Evolutionary conservation across 2,113 vertebrate genomes (phyloP).

Genomic region (Geococcyx californianus): DNA sequence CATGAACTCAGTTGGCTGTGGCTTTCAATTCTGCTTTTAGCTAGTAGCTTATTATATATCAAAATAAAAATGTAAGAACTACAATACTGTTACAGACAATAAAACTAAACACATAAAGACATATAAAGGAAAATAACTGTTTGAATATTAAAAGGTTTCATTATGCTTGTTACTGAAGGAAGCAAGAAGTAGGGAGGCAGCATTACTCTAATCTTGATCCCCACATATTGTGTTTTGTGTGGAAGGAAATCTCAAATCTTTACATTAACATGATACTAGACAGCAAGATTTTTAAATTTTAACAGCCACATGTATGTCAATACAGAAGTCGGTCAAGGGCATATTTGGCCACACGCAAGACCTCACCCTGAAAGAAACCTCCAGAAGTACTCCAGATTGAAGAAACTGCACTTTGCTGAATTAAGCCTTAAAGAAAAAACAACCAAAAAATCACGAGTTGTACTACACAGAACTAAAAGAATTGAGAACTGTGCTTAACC

Average conservation of each 20-base stretch:
- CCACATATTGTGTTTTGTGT: not conserved
- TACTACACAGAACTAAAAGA: not conserved
- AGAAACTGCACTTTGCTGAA: not conserved
- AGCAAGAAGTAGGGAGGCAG: not conserved
- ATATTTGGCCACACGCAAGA: not conserved
- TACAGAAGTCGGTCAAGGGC: not conserved
- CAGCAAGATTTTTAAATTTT: not conserved
- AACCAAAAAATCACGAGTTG: not conserved
- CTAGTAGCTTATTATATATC: not conserved
- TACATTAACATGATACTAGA: not conserved
- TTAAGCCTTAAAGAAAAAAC: not conserved
- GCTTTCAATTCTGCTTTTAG: slow-evolving; percentile 21
- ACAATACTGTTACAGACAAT: not conserved
- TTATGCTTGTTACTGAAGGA: not conserved
- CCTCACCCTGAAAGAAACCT: not conserved
- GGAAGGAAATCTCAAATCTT: not conserved
- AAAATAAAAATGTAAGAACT: not conserved
- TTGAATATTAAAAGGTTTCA: not conserved
- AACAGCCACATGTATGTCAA: fast-evolving
- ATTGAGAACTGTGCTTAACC: not conserved
- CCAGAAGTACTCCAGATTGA: not conserved
- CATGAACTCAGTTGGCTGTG: not conserved
- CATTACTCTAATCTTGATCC: not conserved
- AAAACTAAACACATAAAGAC: not conserved
- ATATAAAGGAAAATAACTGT: not conserved